These are phyloP conservation scores for Stegodyphus mimosarum DNA, from an alignment of 1,140 invertebrate genomes.

Conservation along the genomic window DNA sequence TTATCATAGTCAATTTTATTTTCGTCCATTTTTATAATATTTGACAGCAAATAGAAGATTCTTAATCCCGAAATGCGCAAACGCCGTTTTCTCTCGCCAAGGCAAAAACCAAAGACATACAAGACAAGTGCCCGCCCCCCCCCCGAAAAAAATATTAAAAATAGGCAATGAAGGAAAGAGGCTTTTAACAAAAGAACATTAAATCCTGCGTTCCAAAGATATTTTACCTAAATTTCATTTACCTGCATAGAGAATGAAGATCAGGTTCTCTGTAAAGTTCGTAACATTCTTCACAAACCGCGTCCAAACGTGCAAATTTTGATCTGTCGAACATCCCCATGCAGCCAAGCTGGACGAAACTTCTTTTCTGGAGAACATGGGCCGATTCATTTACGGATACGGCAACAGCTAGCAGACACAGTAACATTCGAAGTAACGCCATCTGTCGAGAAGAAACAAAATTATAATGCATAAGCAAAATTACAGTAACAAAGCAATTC, in stretches of 20 bases:
- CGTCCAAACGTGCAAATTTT: conserved; percentile 76
- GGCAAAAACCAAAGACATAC: too few relatives aligned
- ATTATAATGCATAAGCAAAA: neutral
- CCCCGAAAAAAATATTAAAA: too few relatives aligned
- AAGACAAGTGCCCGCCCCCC: too few relatives aligned
- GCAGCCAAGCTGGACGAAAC: conserved; percentile 89
- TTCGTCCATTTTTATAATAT: too few relatives aligned
- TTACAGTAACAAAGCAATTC: too few relatives aligned
- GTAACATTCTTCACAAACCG: conserved; percentile 93
- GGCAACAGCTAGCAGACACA: conserved; percentile 34
- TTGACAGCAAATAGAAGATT: too few relatives aligned
- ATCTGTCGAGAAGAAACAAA: conserved; percentile 13
- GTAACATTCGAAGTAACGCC: conserved; percentile 41
- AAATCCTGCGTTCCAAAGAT: too few relatives aligned
- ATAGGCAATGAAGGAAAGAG: too few relatives aligned
- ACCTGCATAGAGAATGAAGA: conserved; percentile 89
- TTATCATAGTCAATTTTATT: too few relatives aligned
- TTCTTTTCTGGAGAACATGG: conserved; percentile 68
- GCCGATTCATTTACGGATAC: conserved; percentile 26
- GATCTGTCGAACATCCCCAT: conserved; percentile 81
- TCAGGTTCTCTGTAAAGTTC: conserved; percentile 89
- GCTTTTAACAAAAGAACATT: too few relatives aligned
- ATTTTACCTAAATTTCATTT: conserved; percentile 64
- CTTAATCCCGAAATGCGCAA: too few relatives aligned
- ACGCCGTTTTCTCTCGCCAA: too few relatives aligned